Conservation (phyloP, 2,888 invertebrate species). For the Saturnia pavonia region DNA sequence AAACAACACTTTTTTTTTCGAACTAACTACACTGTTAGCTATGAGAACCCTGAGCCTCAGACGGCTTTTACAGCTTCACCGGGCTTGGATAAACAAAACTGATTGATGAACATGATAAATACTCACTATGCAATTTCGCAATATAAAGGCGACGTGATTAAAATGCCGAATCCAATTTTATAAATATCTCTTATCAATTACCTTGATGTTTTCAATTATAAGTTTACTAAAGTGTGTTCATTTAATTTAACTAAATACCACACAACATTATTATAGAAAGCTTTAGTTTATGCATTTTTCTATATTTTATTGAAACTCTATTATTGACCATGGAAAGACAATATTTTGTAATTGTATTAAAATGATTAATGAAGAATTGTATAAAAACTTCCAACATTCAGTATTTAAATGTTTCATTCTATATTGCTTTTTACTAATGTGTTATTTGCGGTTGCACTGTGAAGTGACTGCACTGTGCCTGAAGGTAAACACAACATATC, state of each 20-base stretch:
- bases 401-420: neutral
- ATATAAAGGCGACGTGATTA: neutral
- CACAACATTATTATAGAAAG: neutral
- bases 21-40: too few relatives aligned
- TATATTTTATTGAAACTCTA: neutral
- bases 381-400: neutral
- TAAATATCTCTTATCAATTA: neutral
- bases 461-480: too few relatives aligned
- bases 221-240: neutral
- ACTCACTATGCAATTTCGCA: neutral
- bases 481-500: too few relatives aligned
- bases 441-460: neutral
- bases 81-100: too few relatives aligned
- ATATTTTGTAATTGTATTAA: neutral
- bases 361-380: neutral
- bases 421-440: neutral
- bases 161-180: neutral
- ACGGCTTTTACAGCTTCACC: too few relatives aligned
- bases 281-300: neutral
- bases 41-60: too few relatives aligned
- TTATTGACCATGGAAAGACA: neutral
- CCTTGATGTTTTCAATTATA: neutral
- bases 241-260: neutral
- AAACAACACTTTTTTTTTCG: too few relatives aligned
- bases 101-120: neutral